A percentile compares a stretch with the other conserved stretches of the same genome.
phyloP scores from a whole-genome alignment of 1,140 invertebrate genomes.

The Sminthurinus signatus region DNA sequence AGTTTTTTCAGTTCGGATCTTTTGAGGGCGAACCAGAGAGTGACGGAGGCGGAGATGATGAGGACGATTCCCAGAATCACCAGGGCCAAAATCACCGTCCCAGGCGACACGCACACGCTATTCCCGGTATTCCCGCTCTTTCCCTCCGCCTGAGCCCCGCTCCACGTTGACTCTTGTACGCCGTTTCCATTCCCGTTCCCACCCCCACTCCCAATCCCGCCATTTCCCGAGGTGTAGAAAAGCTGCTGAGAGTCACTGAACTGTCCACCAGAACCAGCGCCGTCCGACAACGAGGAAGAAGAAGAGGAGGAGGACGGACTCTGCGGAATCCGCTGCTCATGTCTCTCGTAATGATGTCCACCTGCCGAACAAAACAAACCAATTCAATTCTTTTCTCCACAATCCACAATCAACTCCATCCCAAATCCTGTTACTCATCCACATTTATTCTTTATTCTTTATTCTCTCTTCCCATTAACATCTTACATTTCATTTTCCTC shows the following conservation, averaged over 20 bases:
- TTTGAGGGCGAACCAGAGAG: slow-evolving; percentile 40
- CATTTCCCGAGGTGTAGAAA: neutral
- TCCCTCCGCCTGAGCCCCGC: no score
- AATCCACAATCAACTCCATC: no score
- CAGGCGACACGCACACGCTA: slow-evolving; percentile 36
- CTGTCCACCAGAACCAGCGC: slow-evolving; percentile 22
- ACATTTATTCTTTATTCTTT: no score
- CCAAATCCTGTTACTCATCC: no score
- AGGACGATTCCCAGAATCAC: slow-evolving; percentile 38
- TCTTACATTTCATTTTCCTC: no score
- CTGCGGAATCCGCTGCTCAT: slow-evolving; percentile 11
- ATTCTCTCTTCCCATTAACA: no score
- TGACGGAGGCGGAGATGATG: slow-evolving; percentile 37
- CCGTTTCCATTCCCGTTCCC: no score
- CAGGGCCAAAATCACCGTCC: slow-evolving; percentile 39
- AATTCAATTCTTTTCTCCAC: no score
- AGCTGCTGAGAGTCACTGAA: slow-evolving; percentile 24
- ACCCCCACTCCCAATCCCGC: no score
- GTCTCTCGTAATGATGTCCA: slow-evolving; percentile 39
- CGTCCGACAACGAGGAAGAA: slow-evolving; percentile 24
- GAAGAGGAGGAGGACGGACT: slow-evolving; percentile 32
- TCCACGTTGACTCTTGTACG: no score
- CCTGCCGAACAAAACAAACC: slow-evolving; percentile 13
- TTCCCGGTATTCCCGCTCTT: slow-evolving; percentile 1
- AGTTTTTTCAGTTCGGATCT: slow-evolving; percentile 37